These are phyloP conservation scores for Zaprionus taronus DNA, from an alignment of 1,140 invertebrate species.

Conservation along the genomic window DNA sequence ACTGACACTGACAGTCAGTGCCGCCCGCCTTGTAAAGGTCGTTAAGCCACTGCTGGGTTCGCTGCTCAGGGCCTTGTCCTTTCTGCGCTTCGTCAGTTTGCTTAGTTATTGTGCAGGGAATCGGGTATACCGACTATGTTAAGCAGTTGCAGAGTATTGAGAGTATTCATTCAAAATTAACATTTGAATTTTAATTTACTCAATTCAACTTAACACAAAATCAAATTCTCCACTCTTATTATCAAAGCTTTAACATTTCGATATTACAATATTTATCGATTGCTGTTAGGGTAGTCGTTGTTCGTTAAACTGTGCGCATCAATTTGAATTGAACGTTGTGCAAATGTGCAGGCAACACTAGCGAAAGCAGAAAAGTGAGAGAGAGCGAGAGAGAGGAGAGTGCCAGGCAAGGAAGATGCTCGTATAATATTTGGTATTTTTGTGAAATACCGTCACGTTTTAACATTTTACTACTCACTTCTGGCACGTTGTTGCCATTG, in stretches of 20 bases:
- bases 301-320: neutral
- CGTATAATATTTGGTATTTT: constrained; percentile 72
- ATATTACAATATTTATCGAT: neutral
- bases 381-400: constrained; percentile 8
- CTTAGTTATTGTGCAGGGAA: constrained; percentile 40
- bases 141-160: neutral
- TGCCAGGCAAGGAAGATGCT: constrained; percentile 1
- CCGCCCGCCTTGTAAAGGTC: constrained; percentile 65
- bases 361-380: neutral
- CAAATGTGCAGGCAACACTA: constrained; percentile 47
- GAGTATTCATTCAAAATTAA: neutral
- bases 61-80: constrained; percentile 58
- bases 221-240: neutral
- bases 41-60: constrained; percentile 44
- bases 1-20: constrained; percentile 32
- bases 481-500: constrained; percentile 81
- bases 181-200: neutral
- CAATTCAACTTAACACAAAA: neutral
- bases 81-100: constrained; percentile 60
- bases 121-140: neutral
- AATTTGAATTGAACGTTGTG: constrained; percentile 56
- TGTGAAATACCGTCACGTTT: constrained; percentile 80
- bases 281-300: neutral
- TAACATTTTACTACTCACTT: constrained; percentile 82
- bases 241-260: neutral